Base-by-base conservation (phyloP, 2,888 invertebrate species). In the Scaptomyza parva region DNA sequence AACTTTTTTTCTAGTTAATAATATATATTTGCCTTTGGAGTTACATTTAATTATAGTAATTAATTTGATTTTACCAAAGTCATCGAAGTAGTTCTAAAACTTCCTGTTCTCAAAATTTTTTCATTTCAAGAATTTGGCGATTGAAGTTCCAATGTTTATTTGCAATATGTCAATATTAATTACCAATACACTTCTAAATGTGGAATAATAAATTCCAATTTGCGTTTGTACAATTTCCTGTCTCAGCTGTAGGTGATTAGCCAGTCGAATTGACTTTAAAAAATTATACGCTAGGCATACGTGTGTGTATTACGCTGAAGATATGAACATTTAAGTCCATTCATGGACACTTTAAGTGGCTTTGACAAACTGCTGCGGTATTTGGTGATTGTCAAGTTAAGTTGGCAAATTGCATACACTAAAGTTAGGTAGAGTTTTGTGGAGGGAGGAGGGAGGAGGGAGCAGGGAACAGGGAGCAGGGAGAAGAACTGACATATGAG, bases 301-400 rank as follows among this genome's bases (percentile, higher is more conserved):
- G 54, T 59, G 41, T 53, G 50, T 57, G 33, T 39, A 30, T 47
- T 48, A n/a, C n/a, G 17, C 30, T 39, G 45, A 66, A 81, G 81
- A 81, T 78, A 82, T 74, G 76, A 85, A 72, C 82, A 78, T 79
- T 85, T 81, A 74, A 71, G 81, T 78, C 74, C 78, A 82, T 71
- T 70, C 74, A 70, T 70, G 70, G 76, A 84, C 80, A 84, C 77
- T 77, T 81, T 78, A 53, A 58, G 72, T 63, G 63, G 69, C 63
- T 67, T 64, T 80, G 78, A 76, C 76, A 76, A 67, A 78, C 76
- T 65, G 73, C 68, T 67, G 65, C 65, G 64, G 65, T 63, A 58
- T 68, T 70, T 64, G 52, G 39, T 75, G 78, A 69, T 68, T 70
- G 75, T 58, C 68, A 73, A 78, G 75, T 60, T 63, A 73, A 78